Conservation (phyloP, 53 echinoderm and acorn worm species). For the Mesocentrotus franciscanus region DNA sequence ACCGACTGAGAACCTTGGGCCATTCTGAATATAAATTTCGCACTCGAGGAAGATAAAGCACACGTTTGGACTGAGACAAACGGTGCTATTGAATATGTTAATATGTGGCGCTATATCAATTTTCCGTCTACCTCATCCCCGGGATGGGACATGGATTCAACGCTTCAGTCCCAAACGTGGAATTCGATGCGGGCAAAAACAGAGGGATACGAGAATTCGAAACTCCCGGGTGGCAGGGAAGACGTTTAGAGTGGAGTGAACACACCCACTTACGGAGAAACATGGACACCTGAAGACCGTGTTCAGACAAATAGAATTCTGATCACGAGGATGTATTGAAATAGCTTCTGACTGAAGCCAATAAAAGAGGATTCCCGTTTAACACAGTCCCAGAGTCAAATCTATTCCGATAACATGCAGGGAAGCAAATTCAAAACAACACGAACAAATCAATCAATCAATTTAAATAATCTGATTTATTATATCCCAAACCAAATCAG, state of each 20-base stretch:
- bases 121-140: neutral
- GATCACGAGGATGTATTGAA: too few relatives aligned
- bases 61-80: neutral
- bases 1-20: neutral
- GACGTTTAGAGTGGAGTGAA: neutral
- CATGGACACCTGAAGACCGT: neutral
- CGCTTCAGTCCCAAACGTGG: neutral
- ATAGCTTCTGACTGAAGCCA: too few relatives aligned
- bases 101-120: neutral
- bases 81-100: neutral
- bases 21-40: neutral
- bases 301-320: neutral
- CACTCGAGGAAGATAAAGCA: neutral
- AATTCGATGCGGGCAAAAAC: constrained; percentile 36
- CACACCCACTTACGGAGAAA: neutral
- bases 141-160: neutral
- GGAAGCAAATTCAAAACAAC: too few relatives aligned
- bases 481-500: too few relatives aligned
- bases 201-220: neutral
- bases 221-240: neutral
- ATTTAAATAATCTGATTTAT: too few relatives aligned
- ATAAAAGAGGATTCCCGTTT: too few relatives aligned
- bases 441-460: too few relatives aligned
- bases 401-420: too few relatives aligned
- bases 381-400: too few relatives aligned